Conservation (phyloP, 2,797 vertebrate genomes). For the Acestrorhynchus altus region DNA sequence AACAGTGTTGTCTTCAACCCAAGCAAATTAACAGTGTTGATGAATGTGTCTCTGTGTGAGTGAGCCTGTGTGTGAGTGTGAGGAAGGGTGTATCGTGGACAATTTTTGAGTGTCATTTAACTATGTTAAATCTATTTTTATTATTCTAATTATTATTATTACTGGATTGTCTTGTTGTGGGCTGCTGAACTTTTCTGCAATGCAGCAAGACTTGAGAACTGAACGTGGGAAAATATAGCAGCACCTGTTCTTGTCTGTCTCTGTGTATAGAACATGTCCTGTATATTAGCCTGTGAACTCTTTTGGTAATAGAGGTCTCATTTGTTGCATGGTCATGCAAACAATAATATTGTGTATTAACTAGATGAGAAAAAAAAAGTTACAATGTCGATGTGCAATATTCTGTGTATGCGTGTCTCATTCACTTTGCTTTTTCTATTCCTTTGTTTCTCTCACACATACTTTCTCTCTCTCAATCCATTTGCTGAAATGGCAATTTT, state of each 20-base stretch:
- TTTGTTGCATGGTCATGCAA: slow-evolving; percentile 88
- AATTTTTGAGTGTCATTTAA: slow-evolving; percentile 14
- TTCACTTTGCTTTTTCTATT: slow-evolving; percentile 18
- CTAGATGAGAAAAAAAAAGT: slow-evolving; percentile 86
- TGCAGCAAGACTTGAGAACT: slow-evolving; percentile 76
- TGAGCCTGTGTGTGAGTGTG: slow-evolving; percentile 26
- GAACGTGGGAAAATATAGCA: slow-evolving; percentile 71
- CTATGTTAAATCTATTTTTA: slow-evolving; percentile 44
- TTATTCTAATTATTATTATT: slow-evolving; percentile 72
- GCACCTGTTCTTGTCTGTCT: slow-evolving; percentile 78
- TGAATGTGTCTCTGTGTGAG: slow-evolving; percentile 44
- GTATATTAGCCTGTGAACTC: slow-evolving; percentile 89
- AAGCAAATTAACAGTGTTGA: slow-evolving; percentile 48
- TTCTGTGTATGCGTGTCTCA: slow-evolving; percentile 74
- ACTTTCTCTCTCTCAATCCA: slow-evolving; percentile 6
- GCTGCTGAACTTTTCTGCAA: slow-evolving; percentile 77
- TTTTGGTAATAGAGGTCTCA: slow-evolving; percentile 85
- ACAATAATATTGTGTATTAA: slow-evolving; percentile 78
- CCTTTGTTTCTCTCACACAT: neutral
- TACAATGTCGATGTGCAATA: slow-evolving; percentile 91
- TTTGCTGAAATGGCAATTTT: slow-evolving; percentile 59
- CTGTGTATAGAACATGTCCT: slow-evolving; percentile 82
- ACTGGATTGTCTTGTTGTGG: slow-evolving; percentile 80
- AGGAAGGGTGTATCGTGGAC: neutral
- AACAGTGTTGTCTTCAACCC: slow-evolving; percentile 81